These are phyloP conservation scores for Sitta carolinensis DNA, from an alignment of 2,797 vertebrate species.

Conservation along the genomic window DNA sequence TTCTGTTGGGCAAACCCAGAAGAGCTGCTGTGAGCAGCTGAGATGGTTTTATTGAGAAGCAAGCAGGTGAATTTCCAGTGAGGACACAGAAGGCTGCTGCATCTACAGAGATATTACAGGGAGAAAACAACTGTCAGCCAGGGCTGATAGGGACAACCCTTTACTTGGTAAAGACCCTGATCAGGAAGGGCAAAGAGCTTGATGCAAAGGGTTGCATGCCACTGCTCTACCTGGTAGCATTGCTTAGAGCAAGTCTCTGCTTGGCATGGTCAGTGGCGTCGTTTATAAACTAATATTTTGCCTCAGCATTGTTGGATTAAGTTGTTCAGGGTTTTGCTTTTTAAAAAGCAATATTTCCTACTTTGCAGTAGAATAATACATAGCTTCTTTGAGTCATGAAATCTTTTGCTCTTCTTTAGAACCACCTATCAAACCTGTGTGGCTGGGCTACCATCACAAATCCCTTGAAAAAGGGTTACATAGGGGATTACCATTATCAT, in stretches of 20 bases:
- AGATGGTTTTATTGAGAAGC: neutral
- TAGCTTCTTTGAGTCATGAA: neutral
- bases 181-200: neutral
- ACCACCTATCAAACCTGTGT: neutral
- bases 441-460: neutral
- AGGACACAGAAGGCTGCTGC: neutral
- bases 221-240: neutral
- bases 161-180: neutral
- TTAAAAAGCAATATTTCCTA: neutral
- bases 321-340: neutral
- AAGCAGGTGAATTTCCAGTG: neutral
- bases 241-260: neutral
- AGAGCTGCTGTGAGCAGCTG: neutral
- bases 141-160: neutral
- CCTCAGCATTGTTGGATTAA: neutral
- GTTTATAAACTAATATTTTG: neutral
- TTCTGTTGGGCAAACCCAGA: neutral
- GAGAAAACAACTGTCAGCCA: neutral
- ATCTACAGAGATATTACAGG: neutral
- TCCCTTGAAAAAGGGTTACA: neutral
- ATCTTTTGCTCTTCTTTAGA: neutral
- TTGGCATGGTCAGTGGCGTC: neutral
- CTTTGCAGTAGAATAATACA: neutral
- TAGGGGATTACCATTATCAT: neutral
- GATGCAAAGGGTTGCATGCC: fast-evolving